These are phyloP conservation scores for Notechis scutatus DNA, from an alignment of 2,113 vertebrate genomes.

Conservation along the genomic window DNA sequence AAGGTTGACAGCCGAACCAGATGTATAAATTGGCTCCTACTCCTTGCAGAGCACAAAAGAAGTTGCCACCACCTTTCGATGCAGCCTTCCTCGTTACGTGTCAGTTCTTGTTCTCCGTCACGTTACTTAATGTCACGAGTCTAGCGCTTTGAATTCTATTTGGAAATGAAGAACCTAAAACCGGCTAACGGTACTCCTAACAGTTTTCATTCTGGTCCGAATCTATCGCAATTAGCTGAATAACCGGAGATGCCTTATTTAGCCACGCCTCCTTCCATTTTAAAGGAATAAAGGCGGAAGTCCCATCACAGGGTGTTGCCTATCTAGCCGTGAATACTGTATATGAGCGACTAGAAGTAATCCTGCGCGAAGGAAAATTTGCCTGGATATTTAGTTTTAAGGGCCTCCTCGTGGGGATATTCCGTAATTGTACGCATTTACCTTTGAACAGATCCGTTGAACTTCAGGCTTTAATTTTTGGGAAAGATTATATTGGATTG, in stretches of 20 bases:
- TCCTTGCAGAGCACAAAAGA: background rate
- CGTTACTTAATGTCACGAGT: background rate
- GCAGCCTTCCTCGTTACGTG: background rate
- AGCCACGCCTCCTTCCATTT: background rate
- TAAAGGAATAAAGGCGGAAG: background rate
- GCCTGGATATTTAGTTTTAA: background rate
- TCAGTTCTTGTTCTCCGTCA: background rate
- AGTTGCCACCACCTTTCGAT: background rate
- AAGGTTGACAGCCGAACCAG: background rate
- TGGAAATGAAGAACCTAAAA: no score
- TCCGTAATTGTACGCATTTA: no score
- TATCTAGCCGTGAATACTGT: background rate
- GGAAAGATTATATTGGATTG: background rate
- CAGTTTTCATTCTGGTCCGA: background rate
- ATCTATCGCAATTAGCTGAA: no score
- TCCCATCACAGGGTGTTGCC: background rate
- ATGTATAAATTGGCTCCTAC: no score
- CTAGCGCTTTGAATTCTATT: background rate
- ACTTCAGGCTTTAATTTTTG: background rate
- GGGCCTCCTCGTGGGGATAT: background rate
- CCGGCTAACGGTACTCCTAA: fast-evolving
- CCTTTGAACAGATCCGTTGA: background rate
- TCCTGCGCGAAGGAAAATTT: background rate
- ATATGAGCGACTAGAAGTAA: background rate
- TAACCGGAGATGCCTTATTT: background rate